Evolutionary conservation across 1,140 invertebrate species (phyloP).

Genomic region (Leptopilina boulardi): DNA sequence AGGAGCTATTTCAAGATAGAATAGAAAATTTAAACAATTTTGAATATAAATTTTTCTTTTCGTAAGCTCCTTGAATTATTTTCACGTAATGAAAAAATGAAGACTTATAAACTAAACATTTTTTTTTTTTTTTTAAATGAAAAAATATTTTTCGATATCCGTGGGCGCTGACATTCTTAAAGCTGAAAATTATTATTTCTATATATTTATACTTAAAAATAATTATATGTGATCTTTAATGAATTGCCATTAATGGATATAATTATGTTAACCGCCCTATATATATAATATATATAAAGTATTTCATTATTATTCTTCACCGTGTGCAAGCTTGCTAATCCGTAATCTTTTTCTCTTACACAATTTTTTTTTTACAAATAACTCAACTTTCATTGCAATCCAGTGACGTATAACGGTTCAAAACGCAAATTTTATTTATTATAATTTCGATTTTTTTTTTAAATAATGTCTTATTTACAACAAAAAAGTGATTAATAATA

Average conservation of each 20-base stretch:
- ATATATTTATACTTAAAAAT: conserved; percentile 10
- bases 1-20: too few species aligned
- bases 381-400: conserved; percentile 4
- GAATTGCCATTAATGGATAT: not conserved
- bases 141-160: conserved; percentile 1
- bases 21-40: not conserved
- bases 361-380: not conserved
- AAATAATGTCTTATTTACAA: not conserved
- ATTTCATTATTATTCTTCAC: not conserved
- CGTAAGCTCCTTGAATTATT: not conserved
- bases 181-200: conserved; percentile 7
- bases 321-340: not conserved
- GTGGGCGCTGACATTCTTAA: conserved; percentile 19
- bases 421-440: not conserved
- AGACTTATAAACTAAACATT: not conserved
- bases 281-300: too few species aligned
- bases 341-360: not conserved
- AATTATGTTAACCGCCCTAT: not conserved
- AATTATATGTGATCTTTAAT: not conserved
- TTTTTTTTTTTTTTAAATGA: conserved; percentile 5
- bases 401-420: conserved; percentile 30
- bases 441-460: not conserved
- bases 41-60: not conserved
- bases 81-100: not conserved
- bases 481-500: not conserved